Conservation (phyloP, 2,888 invertebrate genomes). For the Lomographa bimaculata region DNA sequence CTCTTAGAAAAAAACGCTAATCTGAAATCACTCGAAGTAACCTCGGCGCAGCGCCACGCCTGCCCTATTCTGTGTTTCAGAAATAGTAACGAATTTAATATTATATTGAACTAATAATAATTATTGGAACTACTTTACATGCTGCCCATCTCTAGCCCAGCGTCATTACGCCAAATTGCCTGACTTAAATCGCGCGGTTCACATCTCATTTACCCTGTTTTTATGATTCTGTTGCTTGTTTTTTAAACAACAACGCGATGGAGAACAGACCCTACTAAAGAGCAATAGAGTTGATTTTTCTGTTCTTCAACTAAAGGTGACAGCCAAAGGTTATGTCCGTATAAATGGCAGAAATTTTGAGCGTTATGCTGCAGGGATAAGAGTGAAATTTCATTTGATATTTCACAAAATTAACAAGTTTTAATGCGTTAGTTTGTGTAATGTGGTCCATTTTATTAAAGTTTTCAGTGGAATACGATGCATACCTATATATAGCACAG, state of each 20-base stretch:
- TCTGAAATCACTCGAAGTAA: too few species aligned
- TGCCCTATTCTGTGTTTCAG: too few species aligned
- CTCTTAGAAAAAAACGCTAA: too few species aligned
- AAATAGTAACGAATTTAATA: too few species aligned
- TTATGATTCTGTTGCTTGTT: constrained; percentile 50
- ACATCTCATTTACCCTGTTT: constrained; percentile 68
- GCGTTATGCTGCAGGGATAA: background rate
- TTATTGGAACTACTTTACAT: too few species aligned
- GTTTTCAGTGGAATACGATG: constrained; percentile 7
- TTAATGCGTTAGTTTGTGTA: constrained; percentile 3
- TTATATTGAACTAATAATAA: too few species aligned
- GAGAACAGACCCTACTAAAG: constrained; percentile 2
- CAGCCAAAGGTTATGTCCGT: constrained; percentile 6
- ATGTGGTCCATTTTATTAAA: constrained; percentile 7
- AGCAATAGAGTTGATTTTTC: constrained; percentile 11
- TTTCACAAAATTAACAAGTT: constrained; percentile 2
- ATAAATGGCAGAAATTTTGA: constrained; percentile 11
- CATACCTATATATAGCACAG: background rate
- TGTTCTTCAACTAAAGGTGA: background rate
- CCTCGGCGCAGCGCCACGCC: too few species aligned
- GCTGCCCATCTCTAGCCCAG: constrained; percentile 11
- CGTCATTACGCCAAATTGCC: constrained; percentile 63
- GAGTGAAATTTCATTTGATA: constrained; percentile 3
- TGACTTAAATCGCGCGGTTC: constrained; percentile 64
- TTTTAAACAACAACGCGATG: constrained; percentile 24